Conservation (phyloP, 2,113 vertebrate species). For the Barbus barbus region DNA sequence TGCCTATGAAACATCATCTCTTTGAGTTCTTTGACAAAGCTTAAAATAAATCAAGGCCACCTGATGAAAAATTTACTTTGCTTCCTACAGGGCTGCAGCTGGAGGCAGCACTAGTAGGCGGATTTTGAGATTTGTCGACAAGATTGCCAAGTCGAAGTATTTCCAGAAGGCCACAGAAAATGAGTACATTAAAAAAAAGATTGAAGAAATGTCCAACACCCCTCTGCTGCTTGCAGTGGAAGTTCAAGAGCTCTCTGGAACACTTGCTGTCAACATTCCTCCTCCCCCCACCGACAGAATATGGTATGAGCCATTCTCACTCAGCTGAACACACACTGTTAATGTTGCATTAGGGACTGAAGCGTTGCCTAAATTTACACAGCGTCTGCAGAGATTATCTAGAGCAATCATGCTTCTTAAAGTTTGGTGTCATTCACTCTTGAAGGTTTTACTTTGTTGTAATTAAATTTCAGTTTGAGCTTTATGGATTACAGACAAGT, state of each 20-base stretch:
- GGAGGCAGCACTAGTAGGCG: slow-evolving; percentile 78
- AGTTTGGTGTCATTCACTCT: slow-evolving; percentile 11
- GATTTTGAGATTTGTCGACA: slow-evolving; percentile 88
- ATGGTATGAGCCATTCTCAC: slow-evolving; percentile 72
- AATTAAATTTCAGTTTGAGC: slow-evolving; percentile 8
- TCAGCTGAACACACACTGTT: background rate
- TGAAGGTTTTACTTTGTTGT: background rate
- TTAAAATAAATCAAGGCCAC: background rate
- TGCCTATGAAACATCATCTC: background rate
- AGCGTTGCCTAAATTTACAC: slow-evolving; percentile 32
- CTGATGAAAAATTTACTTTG: slow-evolving; percentile 41
- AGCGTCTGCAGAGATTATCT: background rate
- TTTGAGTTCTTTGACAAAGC: slow-evolving; percentile 1
- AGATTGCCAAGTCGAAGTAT: slow-evolving; percentile 88
- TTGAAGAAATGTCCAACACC: slow-evolving; percentile 89
- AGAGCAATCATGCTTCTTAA: slow-evolving; percentile 7
- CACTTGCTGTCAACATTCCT: slow-evolving; percentile 82
- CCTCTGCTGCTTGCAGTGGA: slow-evolving; percentile 86
- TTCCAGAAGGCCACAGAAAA: slow-evolving; percentile 89
- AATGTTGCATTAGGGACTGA: slow-evolving; percentile 1
- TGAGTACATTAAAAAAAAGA: slow-evolving; percentile 89
- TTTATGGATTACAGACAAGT: slow-evolving; percentile 1
- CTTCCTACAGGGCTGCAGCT: slow-evolving; percentile 59
- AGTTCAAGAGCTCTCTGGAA: slow-evolving; percentile 84
- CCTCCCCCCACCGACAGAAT: slow-evolving; percentile 85